Evolutionary conservation across 2,797 vertebrate genomes (phyloP).

Genomic region (Cephalopachus bancanus): DNA sequence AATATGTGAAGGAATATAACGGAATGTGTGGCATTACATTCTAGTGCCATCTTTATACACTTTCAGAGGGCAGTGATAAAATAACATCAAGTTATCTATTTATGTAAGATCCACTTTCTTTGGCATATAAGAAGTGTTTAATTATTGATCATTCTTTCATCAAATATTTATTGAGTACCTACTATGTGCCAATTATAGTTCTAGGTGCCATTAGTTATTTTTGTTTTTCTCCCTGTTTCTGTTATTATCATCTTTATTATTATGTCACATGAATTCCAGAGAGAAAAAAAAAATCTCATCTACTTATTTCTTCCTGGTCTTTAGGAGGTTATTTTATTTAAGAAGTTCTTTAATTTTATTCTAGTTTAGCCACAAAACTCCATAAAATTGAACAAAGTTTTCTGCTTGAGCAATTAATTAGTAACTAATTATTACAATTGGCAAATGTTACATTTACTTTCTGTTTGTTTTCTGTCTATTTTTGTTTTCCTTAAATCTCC

Average conservation of each 20-base stretch:
- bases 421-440: conserved; percentile 7
- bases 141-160: conserved; percentile 13
- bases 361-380: background rate
- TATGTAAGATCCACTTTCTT: background rate
- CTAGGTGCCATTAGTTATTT: background rate
- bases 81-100: background rate
- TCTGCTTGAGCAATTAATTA: background rate
- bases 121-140: background rate
- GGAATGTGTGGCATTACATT: background rate
- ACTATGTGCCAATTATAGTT: background rate
- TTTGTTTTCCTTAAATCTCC: background rate
- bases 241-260: background rate
- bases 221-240: background rate
- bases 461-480: background rate
- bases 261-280: background rate
- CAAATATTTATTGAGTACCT: background rate
- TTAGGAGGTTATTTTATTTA: background rate
- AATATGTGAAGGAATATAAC: background rate
- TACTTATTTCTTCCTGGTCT: background rate
- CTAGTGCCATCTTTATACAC: background rate
- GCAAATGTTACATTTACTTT: background rate
- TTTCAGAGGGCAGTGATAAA: background rate
- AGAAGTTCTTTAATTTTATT: conserved; percentile 3
- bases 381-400: background rate
- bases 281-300: background rate